A percentile compares a stretch with the other conserved stretches of the same genome.
phyloP scores from a whole-genome alignment of 2,888 invertebrate genomes.

The Disparrhopalites patrizii region DNA sequence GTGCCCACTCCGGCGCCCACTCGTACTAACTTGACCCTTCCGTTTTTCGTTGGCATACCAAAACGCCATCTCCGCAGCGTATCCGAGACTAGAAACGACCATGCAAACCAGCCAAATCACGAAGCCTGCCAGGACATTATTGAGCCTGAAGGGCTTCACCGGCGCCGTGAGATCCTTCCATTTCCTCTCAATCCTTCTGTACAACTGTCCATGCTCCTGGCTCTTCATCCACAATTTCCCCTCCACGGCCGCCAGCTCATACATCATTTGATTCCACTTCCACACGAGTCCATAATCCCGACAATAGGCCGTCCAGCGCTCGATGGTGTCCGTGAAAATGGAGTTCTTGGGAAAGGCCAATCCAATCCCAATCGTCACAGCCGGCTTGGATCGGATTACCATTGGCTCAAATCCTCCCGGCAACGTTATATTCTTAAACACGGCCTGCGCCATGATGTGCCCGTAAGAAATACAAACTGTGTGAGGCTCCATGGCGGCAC shows the following conservation, averaged over 20 bases:
- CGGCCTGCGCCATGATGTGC: background rate
- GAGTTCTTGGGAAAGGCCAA: conserved; percentile 8
- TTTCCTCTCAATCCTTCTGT: background rate
- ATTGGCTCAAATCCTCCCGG: conserved; percentile 3
- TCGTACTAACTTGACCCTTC: too few relatives aligned
- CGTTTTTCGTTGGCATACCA: too few relatives aligned
- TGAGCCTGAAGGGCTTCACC: background rate
- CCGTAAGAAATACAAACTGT: conserved; percentile 11
- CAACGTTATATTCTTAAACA: conserved; percentile 2
- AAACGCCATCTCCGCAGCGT: too few relatives aligned
- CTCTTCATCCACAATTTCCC: conserved; percentile 11
- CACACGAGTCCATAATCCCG: background rate
- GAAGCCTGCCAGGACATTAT: background rate
- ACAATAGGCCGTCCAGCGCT: background rate
- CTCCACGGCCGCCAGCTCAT: background rate
- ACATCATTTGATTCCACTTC: conserved; percentile 9
- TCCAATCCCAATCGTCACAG: conserved; percentile 3
- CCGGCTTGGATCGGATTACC: background rate
- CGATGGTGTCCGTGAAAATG: background rate
- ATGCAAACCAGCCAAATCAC: too few relatives aligned
- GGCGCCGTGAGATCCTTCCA: background rate
- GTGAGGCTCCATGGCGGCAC: background rate
- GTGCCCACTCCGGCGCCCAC: too few relatives aligned
- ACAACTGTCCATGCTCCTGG: background rate
- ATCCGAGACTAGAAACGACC: too few relatives aligned